Evolutionary conservation across 2,113 vertebrate genomes (phyloP), one percentile per base, ranked within the genome.

Genomic region (Hippopotamus amphibius): DNA sequence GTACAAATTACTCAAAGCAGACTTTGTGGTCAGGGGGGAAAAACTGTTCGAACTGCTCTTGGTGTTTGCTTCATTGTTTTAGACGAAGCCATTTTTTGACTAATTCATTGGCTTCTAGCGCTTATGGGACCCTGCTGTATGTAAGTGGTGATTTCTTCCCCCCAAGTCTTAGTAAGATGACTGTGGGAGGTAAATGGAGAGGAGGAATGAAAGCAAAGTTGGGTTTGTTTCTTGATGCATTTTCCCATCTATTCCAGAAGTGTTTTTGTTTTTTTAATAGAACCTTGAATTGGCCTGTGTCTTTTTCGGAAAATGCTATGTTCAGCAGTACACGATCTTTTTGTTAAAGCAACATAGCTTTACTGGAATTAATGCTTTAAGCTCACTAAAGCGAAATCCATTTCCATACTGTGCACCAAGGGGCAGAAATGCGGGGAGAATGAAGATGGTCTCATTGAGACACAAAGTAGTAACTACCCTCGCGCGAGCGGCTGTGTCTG

Each of bases 11-110:
- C 77, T 98, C 97, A 98, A 97, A 98, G 98, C 85, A 22, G 77
- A 98, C 97, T 97, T 96, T 98, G 97, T 97, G 95, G 82, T 24
- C 41, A 90, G 71, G 93, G 89, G 30, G 80, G 57, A 19, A 41
- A 79, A 89, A 74, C 6, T 26, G 86, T 85, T 37, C 96, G 88
- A 95, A 76, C 82, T 94, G 80, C 71, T 88, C 96, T 97, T 91
- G 37, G 68, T 96, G 93, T 93, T 93, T 97, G 97, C 77, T 87
- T 97, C 97, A 87, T 81, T 97, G 97, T 96, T 97, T 96, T 83
- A 90, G 61, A 93, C 79, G 66, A 97, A 88, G 69, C 90, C 48
- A 30, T 59, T 90, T 96, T 92, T 12, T 22, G 2, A 95, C 28
- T 24, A 77, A 96, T 93, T 97, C 90, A 85, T 88, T 86, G 88